Evolutionary conservation across 2,113 vertebrate genomes (phyloP).

Genomic region (Cranoglanis bouderius): DNA sequence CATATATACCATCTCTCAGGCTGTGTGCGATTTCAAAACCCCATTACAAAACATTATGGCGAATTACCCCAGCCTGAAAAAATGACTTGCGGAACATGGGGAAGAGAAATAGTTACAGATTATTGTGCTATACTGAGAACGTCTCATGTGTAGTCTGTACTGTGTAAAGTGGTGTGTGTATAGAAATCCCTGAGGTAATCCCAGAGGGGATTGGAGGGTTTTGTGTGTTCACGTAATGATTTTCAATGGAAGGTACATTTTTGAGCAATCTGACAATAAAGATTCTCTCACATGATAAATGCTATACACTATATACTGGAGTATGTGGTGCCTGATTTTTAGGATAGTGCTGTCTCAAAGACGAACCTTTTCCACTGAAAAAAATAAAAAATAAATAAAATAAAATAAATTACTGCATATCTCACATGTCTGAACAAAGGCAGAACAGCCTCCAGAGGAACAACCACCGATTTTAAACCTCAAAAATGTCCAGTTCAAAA

Average conservation of each 20-base stretch:
- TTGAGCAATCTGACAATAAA: not conserved
- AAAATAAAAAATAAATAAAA: too few species aligned
- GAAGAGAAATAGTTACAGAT: not conserved
- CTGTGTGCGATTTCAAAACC: not conserved
- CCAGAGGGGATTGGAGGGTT: not conserved
- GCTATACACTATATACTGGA: not conserved
- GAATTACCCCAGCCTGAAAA: not conserved
- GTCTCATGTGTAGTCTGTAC: not conserved
- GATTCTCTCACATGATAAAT: not conserved
- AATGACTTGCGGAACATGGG: not conserved
- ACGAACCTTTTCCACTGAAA: not conserved
- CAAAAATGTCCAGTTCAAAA: not conserved
- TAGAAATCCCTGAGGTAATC: not conserved
- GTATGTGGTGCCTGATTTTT: not conserved
- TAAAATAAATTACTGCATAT: not conserved
- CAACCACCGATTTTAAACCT: not conserved
- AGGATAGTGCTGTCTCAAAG: not conserved
- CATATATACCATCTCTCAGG: not conserved
- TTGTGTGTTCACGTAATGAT: constrained; percentile 8
- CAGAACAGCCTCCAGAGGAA: not conserved
- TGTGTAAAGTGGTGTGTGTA: not conserved
- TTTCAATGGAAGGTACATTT: not conserved
- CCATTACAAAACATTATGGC: not conserved
- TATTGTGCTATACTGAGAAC: not conserved
- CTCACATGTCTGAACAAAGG: not conserved